Evolutionary conservation across 1,140 invertebrate genomes (phyloP), one percentile per base, ranked within the genome.

Genomic region (Heliconius congener): DNA sequence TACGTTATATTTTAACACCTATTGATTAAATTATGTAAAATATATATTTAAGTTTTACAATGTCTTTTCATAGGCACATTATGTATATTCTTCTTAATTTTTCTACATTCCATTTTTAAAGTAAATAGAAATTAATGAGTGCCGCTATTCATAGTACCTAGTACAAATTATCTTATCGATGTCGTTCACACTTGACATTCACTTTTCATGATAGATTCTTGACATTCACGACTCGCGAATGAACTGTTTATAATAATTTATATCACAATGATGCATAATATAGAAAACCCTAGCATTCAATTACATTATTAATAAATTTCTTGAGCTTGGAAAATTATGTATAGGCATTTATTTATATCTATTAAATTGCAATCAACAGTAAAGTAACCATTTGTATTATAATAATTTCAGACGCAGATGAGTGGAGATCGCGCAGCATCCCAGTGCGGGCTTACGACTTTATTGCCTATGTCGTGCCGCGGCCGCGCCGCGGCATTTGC

Each of bases 401-500:
- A 16, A 66, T 6, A 23, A 66, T 89, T 95, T 77, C 93, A 95
- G 94, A 94, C 92, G 91, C 93, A 94, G 91, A 95, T 95, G 94
- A 94, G 87, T 88, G 91, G 93, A 83, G 94, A 94, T 87, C 90
- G 89, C 78, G 85, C 87, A 76, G 90, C 87, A 74, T 87, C 90
- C 79, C 94, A 94, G 92, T 95, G 94, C 88, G 94, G 94, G 73
- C 88, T 95, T 83, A 93, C 94, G 79, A 95, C 94, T 76, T 87
- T 95, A 77, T 85, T 95, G 88, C 94, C 94, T 81, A 96, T 96
- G 95, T 97, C 96, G 89, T 98, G 97, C 89, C 95, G 97, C 70
- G 96, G 96, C 46, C 95, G 97, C 76, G 97, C 97, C 23, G 97
- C 97, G 88, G 96, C 97, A 60, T 97, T 98, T 87, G 97, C 97